Evolutionary conservation across 2,113 vertebrate species (phyloP).

Genomic region (Cyanocitta stelleri): DNA sequence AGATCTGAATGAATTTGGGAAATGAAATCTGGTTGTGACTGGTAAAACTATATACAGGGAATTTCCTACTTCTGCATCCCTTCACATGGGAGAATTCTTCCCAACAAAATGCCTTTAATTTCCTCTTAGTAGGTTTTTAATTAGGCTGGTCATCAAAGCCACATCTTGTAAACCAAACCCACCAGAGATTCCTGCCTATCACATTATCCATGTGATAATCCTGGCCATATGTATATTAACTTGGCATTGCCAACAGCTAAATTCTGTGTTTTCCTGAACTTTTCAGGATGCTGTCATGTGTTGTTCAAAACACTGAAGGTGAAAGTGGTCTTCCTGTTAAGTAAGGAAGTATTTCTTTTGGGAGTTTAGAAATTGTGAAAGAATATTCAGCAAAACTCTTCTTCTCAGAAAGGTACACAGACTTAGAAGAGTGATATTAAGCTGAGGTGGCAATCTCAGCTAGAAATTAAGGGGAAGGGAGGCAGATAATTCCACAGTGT

Average conservation of each 20-base stretch:
- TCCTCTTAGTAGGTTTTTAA: not conserved
- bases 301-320: not conserved
- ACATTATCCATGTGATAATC: not conserved
- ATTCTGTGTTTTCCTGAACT: not conserved
- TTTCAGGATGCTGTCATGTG: not conserved
- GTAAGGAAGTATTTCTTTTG: not conserved
- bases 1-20: not conserved
- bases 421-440: not conserved
- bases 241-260: not conserved
- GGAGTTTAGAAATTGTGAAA: not conserved
- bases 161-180: not conserved
- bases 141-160: not conserved
- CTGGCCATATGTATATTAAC: not conserved
- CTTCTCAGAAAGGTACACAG: not conserved
- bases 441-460: not conserved
- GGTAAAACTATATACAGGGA: not conserved
- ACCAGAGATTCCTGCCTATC: not conserved
- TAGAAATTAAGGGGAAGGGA: not conserved
- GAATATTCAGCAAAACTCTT: not conserved
- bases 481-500: not conserved
- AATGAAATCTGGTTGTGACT: not conserved
- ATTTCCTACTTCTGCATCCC: not conserved
- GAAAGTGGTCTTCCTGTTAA: not conserved
- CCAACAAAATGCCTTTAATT: not conserved
- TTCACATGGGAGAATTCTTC: not conserved